These are phyloP conservation scores for Agriopis marginaria DNA, from an alignment of 2,888 invertebrate species.

Conservation along the genomic window DNA sequence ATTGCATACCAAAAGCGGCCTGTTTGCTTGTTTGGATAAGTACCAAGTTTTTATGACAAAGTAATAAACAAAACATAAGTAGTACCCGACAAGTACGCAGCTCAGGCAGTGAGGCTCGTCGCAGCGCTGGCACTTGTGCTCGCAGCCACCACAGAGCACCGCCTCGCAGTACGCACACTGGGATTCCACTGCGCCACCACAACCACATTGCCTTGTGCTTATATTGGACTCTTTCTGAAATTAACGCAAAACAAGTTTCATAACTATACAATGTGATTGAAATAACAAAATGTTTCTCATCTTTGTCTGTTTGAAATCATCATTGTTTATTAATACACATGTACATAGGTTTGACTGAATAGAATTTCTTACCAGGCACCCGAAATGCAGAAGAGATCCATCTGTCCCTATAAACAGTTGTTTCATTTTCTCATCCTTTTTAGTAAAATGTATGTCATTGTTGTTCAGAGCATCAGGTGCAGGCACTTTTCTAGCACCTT, in stretches of 20 bases:
- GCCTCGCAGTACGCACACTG: constrained; percentile 72
- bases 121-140: constrained; percentile 61
- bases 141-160: constrained; percentile 62
- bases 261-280: too few relatives aligned
- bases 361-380: constrained; percentile 59
- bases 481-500: constrained; percentile 69
- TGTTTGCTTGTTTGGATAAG: too few relatives aligned
- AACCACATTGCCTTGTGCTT: constrained; percentile 51
- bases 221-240: constrained; percentile 48
- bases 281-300: too few relatives aligned
- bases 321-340: too few relatives aligned
- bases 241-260: constrained; percentile 5
- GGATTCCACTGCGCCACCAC: constrained; percentile 52
- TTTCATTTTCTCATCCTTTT: constrained; percentile 70
- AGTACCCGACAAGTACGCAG: constrained; percentile 69
- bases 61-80: not conserved
- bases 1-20: too few relatives aligned
- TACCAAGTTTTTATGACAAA: too few relatives aligned
- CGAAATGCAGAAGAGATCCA: constrained; percentile 66
- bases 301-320: too few relatives aligned
- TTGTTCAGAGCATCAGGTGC: constrained; percentile 40
- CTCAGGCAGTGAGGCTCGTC: constrained; percentile 58
- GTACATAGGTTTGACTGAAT: not conserved
- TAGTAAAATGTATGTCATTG: constrained; percentile 42
- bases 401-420: constrained; percentile 75